phyloP scores from a whole-genome alignment of 1,140 invertebrate species.

The Lysiphlebus fabarum region DNA sequence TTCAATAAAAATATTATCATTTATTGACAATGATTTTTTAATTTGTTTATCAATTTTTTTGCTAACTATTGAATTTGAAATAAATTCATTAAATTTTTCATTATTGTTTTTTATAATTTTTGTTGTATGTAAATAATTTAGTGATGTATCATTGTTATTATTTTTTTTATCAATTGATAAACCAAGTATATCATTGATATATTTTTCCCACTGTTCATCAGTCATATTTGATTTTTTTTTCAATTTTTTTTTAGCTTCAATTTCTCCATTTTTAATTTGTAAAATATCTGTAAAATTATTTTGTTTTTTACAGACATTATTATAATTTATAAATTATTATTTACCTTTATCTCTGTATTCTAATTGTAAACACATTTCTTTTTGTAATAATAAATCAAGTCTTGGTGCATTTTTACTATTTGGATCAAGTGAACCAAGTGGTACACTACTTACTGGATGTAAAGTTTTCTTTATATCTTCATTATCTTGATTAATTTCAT shows the following conservation, averaged over 20 bases:
- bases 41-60: background rate
- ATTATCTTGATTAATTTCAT: slow-evolving; percentile 24
- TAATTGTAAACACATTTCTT: slow-evolving; percentile 27
- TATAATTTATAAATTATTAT: background rate
- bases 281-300: slow-evolving; percentile 28
- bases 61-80: slow-evolving; percentile 12
- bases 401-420: slow-evolving; percentile 12
- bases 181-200: slow-evolving; percentile 27
- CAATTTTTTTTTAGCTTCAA: slow-evolving; percentile 21
- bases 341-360: slow-evolving; percentile 32
- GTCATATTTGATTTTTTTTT: slow-evolving; percentile 27
- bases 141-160: slow-evolving; percentile 25
- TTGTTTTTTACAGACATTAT: slow-evolving; percentile 1
- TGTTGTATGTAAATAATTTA: slow-evolving; percentile 18
- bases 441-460: slow-evolving; percentile 29
- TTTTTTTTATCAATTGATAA: slow-evolving; percentile 16
- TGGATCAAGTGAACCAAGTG: slow-evolving; percentile 28
- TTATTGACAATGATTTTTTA: background rate
- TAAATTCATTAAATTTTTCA: background rate
- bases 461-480: slow-evolving; percentile 24
- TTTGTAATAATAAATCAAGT: slow-evolving; percentile 26
- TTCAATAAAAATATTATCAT: background rate
- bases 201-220: slow-evolving; percentile 30
- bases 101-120: background rate
- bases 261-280: slow-evolving; percentile 24